phyloP scores from a whole-genome alignment of 2,113 vertebrate species.

The Sciurus niger region DNA sequence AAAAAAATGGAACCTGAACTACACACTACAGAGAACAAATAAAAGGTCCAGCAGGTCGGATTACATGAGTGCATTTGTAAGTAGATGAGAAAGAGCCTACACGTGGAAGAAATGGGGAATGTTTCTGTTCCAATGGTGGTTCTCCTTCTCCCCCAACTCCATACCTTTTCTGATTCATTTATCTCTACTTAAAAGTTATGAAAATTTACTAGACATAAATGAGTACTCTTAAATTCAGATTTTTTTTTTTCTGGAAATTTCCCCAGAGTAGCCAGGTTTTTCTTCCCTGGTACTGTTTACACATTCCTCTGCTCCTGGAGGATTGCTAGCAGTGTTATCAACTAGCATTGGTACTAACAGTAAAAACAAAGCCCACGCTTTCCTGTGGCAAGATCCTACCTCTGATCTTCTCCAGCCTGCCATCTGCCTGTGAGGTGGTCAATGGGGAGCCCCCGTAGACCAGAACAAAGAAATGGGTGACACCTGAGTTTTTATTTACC shows the following conservation, averaged over 20 bases:
- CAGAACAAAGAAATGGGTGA: not conserved
- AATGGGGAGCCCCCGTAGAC: accelerated
- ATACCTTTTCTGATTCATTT: not conserved
- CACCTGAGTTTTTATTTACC: not conserved
- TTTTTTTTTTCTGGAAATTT: not conserved
- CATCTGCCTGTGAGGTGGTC: not conserved
- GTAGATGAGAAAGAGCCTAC: not conserved
- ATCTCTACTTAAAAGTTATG: not conserved
- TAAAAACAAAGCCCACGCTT: not conserved
- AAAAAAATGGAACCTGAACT: not conserved
- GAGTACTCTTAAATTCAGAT: not conserved
- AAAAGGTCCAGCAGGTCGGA: not conserved
- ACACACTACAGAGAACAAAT: not conserved
- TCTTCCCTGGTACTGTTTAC: accelerated
- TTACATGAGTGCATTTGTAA: not conserved
- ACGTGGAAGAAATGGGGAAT: not conserved
- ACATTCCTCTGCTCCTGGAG: not conserved
- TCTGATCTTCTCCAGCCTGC: not conserved
- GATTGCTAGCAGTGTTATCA: not conserved
- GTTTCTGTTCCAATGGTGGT: not conserved
- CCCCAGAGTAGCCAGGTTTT: not conserved
- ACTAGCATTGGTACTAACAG: not conserved
- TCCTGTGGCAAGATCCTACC: not conserved
- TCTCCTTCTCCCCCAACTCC: not conserved
- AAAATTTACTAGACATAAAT: not conserved